Conservation (phyloP, 2,113 vertebrate species). For the Dunckerocampus dactyliophorus region DNA sequence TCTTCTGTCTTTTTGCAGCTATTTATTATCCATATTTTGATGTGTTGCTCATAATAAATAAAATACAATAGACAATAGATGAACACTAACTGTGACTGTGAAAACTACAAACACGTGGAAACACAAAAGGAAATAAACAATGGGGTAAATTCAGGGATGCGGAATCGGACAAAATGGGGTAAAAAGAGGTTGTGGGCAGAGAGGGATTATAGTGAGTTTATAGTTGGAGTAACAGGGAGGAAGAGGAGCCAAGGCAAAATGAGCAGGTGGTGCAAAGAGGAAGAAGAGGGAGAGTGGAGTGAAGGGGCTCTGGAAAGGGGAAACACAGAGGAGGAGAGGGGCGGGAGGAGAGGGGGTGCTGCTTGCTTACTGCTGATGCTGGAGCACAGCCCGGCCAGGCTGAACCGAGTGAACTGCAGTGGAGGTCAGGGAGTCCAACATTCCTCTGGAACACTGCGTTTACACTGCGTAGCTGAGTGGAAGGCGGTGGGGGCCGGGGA, state of each 20-base stretch:
- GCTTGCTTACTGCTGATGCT: slow-evolving; percentile 44
- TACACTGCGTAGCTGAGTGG: slow-evolving; percentile 71
- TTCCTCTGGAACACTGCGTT: slow-evolving; percentile 80
- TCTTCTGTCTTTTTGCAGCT: not conserved
- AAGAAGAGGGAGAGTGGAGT: slow-evolving; percentile 28
- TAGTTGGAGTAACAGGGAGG: slow-evolving; percentile 8
- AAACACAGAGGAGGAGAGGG: slow-evolving; percentile 14
- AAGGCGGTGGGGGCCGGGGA: slow-evolving; percentile 7
- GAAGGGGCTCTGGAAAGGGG: slow-evolving; percentile 33
- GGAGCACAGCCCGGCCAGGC: slow-evolving; percentile 74
- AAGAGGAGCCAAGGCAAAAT: slow-evolving; percentile 8
- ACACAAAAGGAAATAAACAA: not conserved
- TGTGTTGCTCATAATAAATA: not conserved
- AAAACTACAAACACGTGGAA: not conserved
- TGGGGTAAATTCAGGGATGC: not conserved
- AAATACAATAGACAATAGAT: not conserved
- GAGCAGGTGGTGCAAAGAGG: slow-evolving; percentile 29
- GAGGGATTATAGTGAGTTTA: slow-evolving; percentile 18
- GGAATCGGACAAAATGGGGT: slow-evolving; percentile 4
- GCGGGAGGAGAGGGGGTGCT: slow-evolving; percentile 13
- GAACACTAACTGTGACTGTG: not conserved
- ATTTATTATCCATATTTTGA: not conserved
- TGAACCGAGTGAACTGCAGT: slow-evolving; percentile 78
- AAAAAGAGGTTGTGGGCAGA: not conserved
- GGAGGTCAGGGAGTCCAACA: slow-evolving; percentile 80